Base-by-base conservation (phyloP, 2,797 vertebrate species). In the Chrysocyon brachyurus region DNA sequence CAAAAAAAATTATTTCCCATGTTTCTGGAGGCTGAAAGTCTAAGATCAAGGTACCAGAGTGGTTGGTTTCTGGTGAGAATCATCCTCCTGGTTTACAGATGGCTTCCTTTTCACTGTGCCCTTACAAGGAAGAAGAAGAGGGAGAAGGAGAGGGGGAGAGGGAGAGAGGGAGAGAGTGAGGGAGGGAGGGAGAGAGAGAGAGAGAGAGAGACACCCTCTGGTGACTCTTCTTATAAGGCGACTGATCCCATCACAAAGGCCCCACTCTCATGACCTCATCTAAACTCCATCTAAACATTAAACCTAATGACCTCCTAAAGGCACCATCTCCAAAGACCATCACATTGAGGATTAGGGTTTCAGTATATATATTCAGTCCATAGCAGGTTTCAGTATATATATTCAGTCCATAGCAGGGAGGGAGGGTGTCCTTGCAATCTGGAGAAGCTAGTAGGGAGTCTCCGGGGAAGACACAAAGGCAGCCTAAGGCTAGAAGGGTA, bases 381-480 rank as follows among this genome's bases (percentile, higher is more conserved):
- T 36, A 73, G 88, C 36, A 68, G 49, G 59, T 28, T 91, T 91
- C 52, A n/a, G 28, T 28, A 14, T 24, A 54, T 64, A 33, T 54
- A 24, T 40, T 87, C 19, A 56, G 56, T 92, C 22, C 61, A 12
- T 36, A 73, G 88, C 36, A 68, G 57, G 63, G 73, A 46, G 97
- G 15, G 75, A 96, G 89, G 57, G 57, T 68, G 97, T 98, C 97
- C 90, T 94, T 95, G 81, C 81, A 0, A 0, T 77, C 73, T 73
- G 91, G 87, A 82, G 97, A 86, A 64, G 40, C 49, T 84, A 21
- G 33, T 26, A 36, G 73, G 61, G 72, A 77, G 28, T 84, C 56
- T 49, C 63, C 0, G 2, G n/a, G 57, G 59, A 24, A 21, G 5
- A 28, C 66, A 57, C 40, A 28, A 59, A 56, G 75, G 79, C 10